Conservation (phyloP, 2,797 vertebrate species). For the Alectoris magna region DNA sequence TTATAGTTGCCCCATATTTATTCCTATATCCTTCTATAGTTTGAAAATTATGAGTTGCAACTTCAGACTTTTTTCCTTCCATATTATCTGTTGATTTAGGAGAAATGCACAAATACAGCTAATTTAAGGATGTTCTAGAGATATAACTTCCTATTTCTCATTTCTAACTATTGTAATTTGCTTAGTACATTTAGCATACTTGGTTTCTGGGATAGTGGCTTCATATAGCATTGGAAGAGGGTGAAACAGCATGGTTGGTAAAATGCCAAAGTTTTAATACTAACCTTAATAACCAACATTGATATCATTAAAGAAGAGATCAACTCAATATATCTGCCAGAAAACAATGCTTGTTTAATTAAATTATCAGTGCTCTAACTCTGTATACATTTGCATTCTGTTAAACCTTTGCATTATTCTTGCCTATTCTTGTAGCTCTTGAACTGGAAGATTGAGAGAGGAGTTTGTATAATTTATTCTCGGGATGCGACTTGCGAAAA, state of each 20-base stretch:
- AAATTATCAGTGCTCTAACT: not conserved
- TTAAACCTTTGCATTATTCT: not conserved
- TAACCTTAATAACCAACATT: not conserved
- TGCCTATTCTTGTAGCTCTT: not conserved
- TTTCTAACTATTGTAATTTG: not conserved
- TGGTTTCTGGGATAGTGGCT: not conserved
- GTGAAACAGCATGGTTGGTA: not conserved
- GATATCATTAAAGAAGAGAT: not conserved
- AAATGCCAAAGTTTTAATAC: not conserved
- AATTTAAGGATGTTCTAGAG: not conserved
- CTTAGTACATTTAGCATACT: not conserved
- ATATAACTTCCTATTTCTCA: not conserved
- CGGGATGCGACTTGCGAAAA: not conserved
- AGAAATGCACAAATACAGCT: not conserved
- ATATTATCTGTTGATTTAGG: not conserved
- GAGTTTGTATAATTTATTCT: not conserved
- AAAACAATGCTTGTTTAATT: not conserved
- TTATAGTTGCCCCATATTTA: not conserved
- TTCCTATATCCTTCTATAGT: not conserved
- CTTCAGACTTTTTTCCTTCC: not conserved
- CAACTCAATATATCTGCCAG: not conserved
- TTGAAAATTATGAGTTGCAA: not conserved
- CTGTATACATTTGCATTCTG: not conserved
- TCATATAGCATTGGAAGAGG: not conserved
- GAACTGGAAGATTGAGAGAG: not conserved